Evolutionary conservation across 2,888 invertebrate species (phyloP), one percentile per base, ranked within the genome.

Genomic region (Arenicola marina): DNA sequence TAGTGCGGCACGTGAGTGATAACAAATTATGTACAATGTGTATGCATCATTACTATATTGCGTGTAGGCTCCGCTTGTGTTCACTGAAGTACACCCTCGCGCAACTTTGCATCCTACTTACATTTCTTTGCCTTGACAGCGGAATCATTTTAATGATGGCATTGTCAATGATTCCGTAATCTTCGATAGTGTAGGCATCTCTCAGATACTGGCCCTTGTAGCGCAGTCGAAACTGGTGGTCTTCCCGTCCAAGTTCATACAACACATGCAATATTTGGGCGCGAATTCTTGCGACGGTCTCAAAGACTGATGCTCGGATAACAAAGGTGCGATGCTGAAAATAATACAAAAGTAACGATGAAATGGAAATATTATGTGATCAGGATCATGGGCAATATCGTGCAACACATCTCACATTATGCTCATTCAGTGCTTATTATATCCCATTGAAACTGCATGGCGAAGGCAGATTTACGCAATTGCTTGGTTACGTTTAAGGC

Each of bases 301-400:
- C 78, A 44, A 65, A 65, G 4, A 70, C 71, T n/a, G 72, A 65
- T 2, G 76, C 76, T 28, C 77, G 66, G 18, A 76, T 71, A 24
- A 78, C 73, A 74, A 81, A 81, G 24, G 80, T 78, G 60, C 78
- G 76, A 61, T 71, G 71, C 80, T 80, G 71, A 28, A 73, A 71
- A 29, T n/a, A n/a, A n/a, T n/a, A n/a, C n/a, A n/a, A n/a, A n/a
- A 26, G 21, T 18, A 11, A n/a, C 7, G 4, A n/a, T 7, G 4
- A 18, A 7, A 7, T 38, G n/a, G n/a, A n/a, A n/a, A n/a, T n/a
- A n/a, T n/a, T n/a, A n/a, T n/a, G n/a, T n/a, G n/a, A n/a, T n/a
- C n/a, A n/a, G n/a, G n/a, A n/a, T n/a, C n/a, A n/a, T n/a, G n/a
- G n/a, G n/a, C n/a, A n/a, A n/a, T n/a, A n/a, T n/a, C n/a, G n/a